phyloP scores from a whole-genome alignment of 2,888 invertebrate genomes.

The Apamea monoglypha region DNA sequence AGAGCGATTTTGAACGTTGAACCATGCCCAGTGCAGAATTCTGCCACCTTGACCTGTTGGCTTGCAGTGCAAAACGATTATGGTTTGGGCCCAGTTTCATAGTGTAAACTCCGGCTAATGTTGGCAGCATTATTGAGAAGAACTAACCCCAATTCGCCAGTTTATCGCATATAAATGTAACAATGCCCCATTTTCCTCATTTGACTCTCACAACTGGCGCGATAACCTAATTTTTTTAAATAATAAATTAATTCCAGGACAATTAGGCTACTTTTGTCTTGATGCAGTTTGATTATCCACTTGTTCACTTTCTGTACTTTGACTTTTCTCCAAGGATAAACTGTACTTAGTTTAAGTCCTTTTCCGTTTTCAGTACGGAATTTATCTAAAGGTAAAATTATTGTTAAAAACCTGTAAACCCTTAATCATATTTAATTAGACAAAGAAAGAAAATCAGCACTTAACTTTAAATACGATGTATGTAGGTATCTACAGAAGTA shows the following conservation, averaged over 20 bases:
- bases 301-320: background rate
- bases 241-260: conserved; percentile 1
- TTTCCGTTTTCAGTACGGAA: background rate
- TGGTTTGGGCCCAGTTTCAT: background rate
- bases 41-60: background rate
- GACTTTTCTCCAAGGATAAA: background rate
- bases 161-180: conserved; percentile 19
- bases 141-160: background rate
- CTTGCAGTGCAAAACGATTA: background rate
- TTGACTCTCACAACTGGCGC: conserved; percentile 24
- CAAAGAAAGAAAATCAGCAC: background rate
- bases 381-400: too few species aligned
- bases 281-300: background rate
- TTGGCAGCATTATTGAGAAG: conserved; percentile 5
- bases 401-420: too few species aligned
- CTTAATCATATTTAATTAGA: background rate
- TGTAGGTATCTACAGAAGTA: background rate
- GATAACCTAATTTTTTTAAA: conserved; percentile 16
- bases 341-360: too few species aligned
- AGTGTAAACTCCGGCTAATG: background rate
- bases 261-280: background rate
- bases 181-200: conserved; percentile 37
- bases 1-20: background rate
- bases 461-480: background rate
- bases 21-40: too few species aligned